Conservation (phyloP, 2,888 invertebrate species). For the Cetonia aurata region DNA sequence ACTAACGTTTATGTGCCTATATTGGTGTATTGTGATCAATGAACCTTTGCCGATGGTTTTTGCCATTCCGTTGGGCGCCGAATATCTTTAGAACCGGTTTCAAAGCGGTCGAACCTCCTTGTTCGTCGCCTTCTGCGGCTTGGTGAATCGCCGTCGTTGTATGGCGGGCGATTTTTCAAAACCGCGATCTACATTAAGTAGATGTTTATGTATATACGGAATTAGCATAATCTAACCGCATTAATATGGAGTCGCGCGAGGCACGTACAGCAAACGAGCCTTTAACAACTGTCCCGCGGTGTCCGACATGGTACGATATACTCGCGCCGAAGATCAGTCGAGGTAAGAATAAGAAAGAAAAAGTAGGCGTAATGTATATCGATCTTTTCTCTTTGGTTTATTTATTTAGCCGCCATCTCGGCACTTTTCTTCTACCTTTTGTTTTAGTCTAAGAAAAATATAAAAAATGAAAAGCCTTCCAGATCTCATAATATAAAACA, state of each 20-base stretch:
- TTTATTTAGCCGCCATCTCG: neutral
- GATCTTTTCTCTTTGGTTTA: conserved; percentile 1
- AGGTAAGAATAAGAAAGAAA: conserved; percentile 5
- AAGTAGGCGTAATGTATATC: conserved; percentile 1
- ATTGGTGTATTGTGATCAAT: conserved; percentile 23
- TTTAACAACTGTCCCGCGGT: conserved; percentile 59
- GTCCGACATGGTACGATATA: conserved; percentile 49
- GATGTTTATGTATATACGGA: conserved; percentile 65
- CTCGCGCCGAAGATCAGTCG: conserved; percentile 20
- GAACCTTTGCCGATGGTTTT: conserved; percentile 14
- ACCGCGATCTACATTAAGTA: conserved; percentile 63
- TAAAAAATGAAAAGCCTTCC: no score
- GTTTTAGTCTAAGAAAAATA: no score
- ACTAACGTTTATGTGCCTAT: no score
- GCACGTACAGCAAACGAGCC: conserved; percentile 55
- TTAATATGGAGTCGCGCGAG: conserved; percentile 61
- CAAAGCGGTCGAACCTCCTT: conserved; percentile 18
- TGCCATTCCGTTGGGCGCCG: conserved; percentile 33
- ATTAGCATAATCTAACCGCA: conserved; percentile 65
- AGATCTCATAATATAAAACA: no score
- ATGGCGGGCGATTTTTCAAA: conserved; percentile 52
- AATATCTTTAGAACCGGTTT: conserved; percentile 37
- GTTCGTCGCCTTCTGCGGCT: conserved; percentile 4
- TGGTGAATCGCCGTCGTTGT: conserved; percentile 22
- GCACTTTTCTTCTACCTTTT: no score